These are phyloP conservation scores for Poeciliopsis infans DNA, from an alignment of 2,797 vertebrate species.

Conservation along the genomic window DNA sequence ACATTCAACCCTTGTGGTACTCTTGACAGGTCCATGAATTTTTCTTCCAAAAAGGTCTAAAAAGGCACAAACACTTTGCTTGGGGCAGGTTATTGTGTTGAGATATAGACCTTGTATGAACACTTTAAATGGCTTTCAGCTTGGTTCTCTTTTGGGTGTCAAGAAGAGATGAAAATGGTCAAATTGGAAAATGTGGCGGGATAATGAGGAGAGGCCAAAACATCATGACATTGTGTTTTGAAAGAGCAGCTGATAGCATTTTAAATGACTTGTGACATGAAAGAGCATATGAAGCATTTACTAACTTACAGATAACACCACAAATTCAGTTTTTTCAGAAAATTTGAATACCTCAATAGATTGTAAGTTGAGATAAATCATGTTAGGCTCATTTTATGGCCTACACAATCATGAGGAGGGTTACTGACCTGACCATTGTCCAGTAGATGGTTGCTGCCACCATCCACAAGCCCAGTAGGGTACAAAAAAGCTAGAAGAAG, in stretches of 20 bases:
- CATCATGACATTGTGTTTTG: conserved; percentile 18
- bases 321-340: neutral
- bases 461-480: neutral
- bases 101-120: conserved; percentile 49
- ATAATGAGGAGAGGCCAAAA: conserved; percentile 45
- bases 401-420: neutral
- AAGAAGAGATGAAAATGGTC: conserved; percentile 38
- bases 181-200: conserved; percentile 34
- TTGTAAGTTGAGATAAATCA: neutral
- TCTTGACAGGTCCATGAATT: conserved; percentile 70
- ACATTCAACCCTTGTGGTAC: conserved; percentile 61
- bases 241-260: conserved; percentile 22
- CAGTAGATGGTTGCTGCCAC: neutral
- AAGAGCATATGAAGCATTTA: neutral
- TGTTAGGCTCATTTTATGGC: neutral
- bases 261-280: conserved; percentile 11
- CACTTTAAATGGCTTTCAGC: conserved; percentile 53
- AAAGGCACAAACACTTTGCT: conserved; percentile 48
- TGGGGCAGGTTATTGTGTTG: conserved; percentile 31
- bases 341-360: neutral
- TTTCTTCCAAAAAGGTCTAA: conserved; percentile 62
- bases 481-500: neutral
- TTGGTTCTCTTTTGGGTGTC: conserved; percentile 46
- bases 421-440: neutral
- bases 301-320: neutral